Conservation (phyloP, 1,140 invertebrate species). For the Cataglyphis hispanica region DNA sequence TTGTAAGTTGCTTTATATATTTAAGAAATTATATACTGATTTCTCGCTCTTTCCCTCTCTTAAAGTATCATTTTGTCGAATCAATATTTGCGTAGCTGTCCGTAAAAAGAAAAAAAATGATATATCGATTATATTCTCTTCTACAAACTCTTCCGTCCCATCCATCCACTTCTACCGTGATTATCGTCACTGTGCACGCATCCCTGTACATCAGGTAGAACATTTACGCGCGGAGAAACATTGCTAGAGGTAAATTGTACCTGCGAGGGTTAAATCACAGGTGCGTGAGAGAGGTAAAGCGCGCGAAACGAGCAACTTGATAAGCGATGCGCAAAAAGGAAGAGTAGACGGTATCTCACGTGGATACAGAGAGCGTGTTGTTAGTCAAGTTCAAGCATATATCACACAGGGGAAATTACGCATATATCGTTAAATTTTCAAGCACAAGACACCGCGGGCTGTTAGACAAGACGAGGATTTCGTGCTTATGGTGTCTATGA, state of each 20-base stretch:
- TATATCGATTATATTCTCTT: neutral
- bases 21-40: neutral
- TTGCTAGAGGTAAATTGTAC: slow-evolving; percentile 49
- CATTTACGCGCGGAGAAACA: slow-evolving; percentile 10
- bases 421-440: slow-evolving; percentile 61
- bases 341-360: slow-evolving; percentile 21
- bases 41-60: neutral
- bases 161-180: neutral
- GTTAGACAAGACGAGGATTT: neutral
- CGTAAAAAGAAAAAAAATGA: neutral
- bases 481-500: slow-evolving; percentile 21
- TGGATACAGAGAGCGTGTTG: slow-evolving; percentile 15
- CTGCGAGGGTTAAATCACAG: slow-evolving; percentile 54
- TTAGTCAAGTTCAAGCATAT: slow-evolving; percentile 38
- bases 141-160: neutral
- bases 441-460: slow-evolving; percentile 26
- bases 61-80: neutral
- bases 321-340: slow-evolving; percentile 56
- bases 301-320: slow-evolving; percentile 44
- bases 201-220: neutral
- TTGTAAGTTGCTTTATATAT: slow-evolving; percentile 1
- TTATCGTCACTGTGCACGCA: neutral
- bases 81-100: neutral
- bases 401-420: slow-evolving; percentile 53
- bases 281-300: slow-evolving; percentile 9